Conservation (phyloP, 2,113 vertebrate species). For the zebrafish (Danio rerio) region DNA sequence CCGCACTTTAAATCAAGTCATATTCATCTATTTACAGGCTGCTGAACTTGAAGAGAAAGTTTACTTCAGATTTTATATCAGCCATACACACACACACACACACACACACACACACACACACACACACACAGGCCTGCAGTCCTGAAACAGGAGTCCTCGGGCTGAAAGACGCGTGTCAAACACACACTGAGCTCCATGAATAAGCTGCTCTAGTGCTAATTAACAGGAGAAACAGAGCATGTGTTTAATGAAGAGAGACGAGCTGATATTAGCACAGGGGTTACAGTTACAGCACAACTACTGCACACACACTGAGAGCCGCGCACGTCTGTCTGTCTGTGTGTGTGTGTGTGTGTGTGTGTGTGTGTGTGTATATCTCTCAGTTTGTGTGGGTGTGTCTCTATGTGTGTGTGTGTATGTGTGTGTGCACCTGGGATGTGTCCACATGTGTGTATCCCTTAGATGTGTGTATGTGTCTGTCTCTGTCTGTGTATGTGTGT, state of each 20-base stretch:
- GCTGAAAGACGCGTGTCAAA: no score
- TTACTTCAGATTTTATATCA: no score
- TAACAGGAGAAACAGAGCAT: constrained; percentile 9
- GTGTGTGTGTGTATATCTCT: not conserved
- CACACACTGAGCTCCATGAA: not conserved
- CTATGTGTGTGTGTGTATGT: not conserved
- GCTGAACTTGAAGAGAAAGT: no score
- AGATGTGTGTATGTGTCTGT: not conserved
- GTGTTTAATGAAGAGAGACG: not conserved
- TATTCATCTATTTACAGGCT: no score
- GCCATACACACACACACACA: not conserved
- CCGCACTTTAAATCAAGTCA: no score
- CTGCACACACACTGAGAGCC: not conserved
- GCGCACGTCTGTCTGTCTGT: not conserved
- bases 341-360: not conserved
- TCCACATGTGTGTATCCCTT: not conserved
- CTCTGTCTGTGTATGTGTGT: no score
- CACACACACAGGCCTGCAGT: not conserved
- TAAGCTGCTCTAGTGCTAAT: constrained; percentile 1
- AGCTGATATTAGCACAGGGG: not conserved
- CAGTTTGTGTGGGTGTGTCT: not conserved
- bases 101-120: not conserved
- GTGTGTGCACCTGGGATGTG: not conserved
- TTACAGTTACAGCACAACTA: not conserved
- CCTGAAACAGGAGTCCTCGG: not conserved